Evolutionary conservation across 2,797 vertebrate genomes (phyloP), one percentile per base, ranked within the genome.

Genomic region (Euphonia xanthogaster): DNA sequence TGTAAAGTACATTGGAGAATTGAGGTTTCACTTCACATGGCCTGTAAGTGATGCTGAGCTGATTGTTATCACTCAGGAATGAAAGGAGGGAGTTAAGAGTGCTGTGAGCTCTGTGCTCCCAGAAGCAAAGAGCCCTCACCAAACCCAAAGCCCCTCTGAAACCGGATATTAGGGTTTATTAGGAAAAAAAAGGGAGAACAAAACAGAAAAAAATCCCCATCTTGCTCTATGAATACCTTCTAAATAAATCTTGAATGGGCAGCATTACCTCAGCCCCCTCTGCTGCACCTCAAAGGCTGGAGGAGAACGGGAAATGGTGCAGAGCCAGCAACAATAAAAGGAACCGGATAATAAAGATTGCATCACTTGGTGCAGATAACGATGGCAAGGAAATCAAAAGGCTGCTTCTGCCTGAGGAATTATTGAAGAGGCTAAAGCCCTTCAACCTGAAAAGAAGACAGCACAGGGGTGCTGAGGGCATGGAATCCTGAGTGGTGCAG

Each of bases 371-470:
- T 53, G 45, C 80, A 93, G 92, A 91, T 88, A 92, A 92, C 71
- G 83, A 83, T 90, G 91, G 72, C 72, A 77, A 90, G 79, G 76
- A 25, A 83, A 93, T 96, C 82, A 91, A 90, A 96, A 88, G 57
- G 57, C 75, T 71, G 3, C 51, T 76, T 93, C 85, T 80, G 27
- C 77, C 44, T 72, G 88, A 90, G 68, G 54, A 80, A 57, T 80
- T 86, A 71, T 6, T 91, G 90, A 94, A 82, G 62, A 88, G 57
- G n/a, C 57, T 91, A 74, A 91, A 95, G 70, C 76, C 86, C 47
- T 80, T 61, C 86, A 86, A 7, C 67, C 74, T 94, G 62, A 84
- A 86, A 92, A 45, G 88, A 16, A 83, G 61, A 25, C 57, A 57
- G 76, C 61, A 60, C 66, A 90, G 30, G 7, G 48, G 35, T 68